Conservation (phyloP, 2,797 vertebrate genomes). For the Oreochromis grahami region DNA sequence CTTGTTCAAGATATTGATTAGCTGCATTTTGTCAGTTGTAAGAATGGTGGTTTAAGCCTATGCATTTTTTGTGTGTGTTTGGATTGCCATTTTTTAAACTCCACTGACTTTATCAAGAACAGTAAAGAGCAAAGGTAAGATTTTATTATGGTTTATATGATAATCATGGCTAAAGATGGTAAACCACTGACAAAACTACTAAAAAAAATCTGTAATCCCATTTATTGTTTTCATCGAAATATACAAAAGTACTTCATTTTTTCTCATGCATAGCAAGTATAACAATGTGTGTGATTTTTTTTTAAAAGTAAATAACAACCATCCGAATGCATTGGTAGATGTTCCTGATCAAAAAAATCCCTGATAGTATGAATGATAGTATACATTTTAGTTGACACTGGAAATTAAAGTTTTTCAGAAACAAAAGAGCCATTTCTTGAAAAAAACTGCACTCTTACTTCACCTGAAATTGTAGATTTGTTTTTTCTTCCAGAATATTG, state of each 20-base stretch:
- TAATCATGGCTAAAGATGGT: background rate
- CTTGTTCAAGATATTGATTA: background rate
- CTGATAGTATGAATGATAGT: background rate
- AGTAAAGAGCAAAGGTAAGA: constrained; percentile 35
- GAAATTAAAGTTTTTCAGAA: background rate
- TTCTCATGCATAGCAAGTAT: background rate
- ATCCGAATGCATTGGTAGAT: background rate
- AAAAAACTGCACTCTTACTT: background rate
- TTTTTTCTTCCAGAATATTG: too few species aligned
- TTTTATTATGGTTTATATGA: background rate
- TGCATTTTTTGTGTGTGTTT: background rate
- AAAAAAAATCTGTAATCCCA: background rate
- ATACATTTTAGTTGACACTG: background rate
- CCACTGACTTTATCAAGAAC: background rate
- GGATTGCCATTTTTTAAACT: constrained; percentile 2
- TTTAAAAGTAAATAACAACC: background rate
- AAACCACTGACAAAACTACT: background rate
- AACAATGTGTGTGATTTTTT: background rate
- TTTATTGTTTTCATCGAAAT: background rate
- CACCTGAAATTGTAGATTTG: background rate
- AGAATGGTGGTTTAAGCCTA: constrained; percentile 1
- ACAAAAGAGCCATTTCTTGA: background rate
- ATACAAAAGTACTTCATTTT: background rate
- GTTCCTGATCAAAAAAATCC: background rate
- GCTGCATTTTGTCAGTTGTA: background rate